Conservation (phyloP, 2,888 invertebrate genomes). For the Meghimatium bilineatum region DNA sequence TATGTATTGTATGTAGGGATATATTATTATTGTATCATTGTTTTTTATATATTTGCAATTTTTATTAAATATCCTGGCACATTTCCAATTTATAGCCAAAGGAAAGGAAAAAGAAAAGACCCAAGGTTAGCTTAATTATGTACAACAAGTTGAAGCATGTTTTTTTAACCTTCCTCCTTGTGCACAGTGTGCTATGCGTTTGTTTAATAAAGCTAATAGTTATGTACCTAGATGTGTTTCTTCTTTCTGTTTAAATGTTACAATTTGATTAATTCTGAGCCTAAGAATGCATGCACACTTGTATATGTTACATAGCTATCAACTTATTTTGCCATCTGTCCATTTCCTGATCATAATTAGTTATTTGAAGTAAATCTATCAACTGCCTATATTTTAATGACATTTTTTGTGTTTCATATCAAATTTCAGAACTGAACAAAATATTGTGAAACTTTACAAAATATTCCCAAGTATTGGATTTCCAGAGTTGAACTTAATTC, state of each 20-base stretch:
- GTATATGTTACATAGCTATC: no score
- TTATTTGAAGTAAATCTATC: no score
- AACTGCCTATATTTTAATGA: no score
- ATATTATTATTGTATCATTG: not conserved
- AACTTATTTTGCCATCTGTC: no score
- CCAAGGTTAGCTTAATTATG: constrained; percentile 21
- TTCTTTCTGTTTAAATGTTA: not conserved
- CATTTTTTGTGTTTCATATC: no score
- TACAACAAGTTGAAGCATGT: not conserved
- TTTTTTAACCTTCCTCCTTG: not conserved
- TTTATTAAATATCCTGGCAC: not conserved
- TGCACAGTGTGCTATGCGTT: not conserved
- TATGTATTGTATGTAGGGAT: no score
- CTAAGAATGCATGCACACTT: not conserved
- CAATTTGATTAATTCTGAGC: not conserved
- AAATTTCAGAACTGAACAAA: no score
- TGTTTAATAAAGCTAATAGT: not conserved
- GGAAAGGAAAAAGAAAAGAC: constrained; percentile 44
- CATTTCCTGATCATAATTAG: no score
- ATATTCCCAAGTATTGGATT: no score
- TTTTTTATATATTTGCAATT: not conserved
- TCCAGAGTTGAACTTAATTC: no score
- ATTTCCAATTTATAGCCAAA: constrained; percentile 36
- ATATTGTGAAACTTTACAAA: no score
- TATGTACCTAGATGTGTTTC: not conserved